Base-by-base conservation (phyloP, 1,140 invertebrate species). In the Apis dorsata region DNA sequence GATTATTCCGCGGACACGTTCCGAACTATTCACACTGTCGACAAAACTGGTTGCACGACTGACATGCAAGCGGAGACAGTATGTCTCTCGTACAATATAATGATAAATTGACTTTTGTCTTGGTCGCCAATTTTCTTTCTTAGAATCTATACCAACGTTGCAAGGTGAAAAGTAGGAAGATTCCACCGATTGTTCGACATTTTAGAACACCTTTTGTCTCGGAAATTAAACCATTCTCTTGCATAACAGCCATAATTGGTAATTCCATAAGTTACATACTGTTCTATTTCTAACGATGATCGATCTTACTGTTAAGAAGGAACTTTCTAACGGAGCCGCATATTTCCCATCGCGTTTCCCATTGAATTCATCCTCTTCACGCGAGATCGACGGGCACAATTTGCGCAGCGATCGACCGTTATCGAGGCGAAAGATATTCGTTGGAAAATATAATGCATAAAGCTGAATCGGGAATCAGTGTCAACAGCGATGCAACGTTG, bases 1-100 rank as follows among this genome's bases (percentile, higher is more conserved):
- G 90, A 91, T 91, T 90, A 91, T 91, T 90, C 88, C 79, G 86
- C 84, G 88, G 80, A 88, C 87, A 88, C 85, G 86, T 86, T 72
- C 77, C 81, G 70, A 88, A 88, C 87, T 74, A 86, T 88, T 89
- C 84, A 80, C 83, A 79, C 74, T 62, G 78, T 77, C 77, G 84
- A 79, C 83, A 90, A 87, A 87, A 87, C 66, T 87, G 57, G 63
- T 69, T 78, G 82, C 83, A 80, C 85, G 85, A 82, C 69, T 76
- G 83, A 71, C 79, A 72, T 70, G 65, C 49, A 34, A 55, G 19
- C 62, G 73, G 68, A 84, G 82, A 86, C 60, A 68, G 79, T 65
- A n/a, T 74, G 73, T 81, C 80, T 57, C 28, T 76, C 63, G 59
- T 57, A 69, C 55, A 59, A 77, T 77, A 63, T 49, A 60, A 57